phyloP scores from a whole-genome alignment of 2,797 vertebrate species.

The Galaxias olidus region DNA sequence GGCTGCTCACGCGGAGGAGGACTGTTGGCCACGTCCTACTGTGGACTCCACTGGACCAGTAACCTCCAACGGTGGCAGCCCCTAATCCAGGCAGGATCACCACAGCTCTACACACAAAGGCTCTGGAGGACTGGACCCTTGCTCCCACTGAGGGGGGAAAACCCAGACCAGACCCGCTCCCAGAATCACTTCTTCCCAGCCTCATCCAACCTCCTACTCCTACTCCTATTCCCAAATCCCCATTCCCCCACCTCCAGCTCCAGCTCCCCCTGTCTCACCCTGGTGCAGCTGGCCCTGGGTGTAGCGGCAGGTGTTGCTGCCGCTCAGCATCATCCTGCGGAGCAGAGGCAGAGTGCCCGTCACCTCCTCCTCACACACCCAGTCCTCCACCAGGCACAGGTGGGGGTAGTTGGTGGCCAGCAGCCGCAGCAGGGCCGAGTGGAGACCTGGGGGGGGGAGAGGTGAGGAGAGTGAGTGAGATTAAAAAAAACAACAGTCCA shows the following conservation, averaged over 20 bases:
- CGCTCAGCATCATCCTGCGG: constrained; percentile 88
- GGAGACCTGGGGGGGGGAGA: constrained; percentile 77
- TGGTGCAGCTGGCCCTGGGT: constrained; percentile 90
- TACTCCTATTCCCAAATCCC: background rate
- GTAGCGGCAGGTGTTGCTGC: constrained; percentile 87
- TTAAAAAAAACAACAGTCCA: too few relatives aligned
- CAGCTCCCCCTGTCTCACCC: constrained; percentile 68
- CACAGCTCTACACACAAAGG: too few relatives aligned
- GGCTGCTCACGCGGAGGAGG: too few relatives aligned
- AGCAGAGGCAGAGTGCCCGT: constrained; percentile 91
- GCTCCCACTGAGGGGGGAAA: too few relatives aligned
- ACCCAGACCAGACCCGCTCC: too few relatives aligned
- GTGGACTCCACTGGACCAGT: constrained; percentile 22
- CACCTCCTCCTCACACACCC: constrained; percentile 97
- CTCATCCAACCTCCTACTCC: background rate
- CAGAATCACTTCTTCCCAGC: background rate
- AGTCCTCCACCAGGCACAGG: constrained; percentile 97
- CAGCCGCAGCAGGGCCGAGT: constrained; percentile 92
- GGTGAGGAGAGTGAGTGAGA: background rate
- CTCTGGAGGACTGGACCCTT: too few relatives aligned
- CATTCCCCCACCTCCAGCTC: background rate
- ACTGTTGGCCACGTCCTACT: constrained; percentile 10
- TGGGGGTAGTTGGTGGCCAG: constrained; percentile 97
- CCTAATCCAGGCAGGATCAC: constrained; percentile 26
- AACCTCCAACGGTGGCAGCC: constrained; percentile 27